phyloP scores from a whole-genome alignment of 2,888 invertebrate genomes.

The Cantharis nigra region DNA sequence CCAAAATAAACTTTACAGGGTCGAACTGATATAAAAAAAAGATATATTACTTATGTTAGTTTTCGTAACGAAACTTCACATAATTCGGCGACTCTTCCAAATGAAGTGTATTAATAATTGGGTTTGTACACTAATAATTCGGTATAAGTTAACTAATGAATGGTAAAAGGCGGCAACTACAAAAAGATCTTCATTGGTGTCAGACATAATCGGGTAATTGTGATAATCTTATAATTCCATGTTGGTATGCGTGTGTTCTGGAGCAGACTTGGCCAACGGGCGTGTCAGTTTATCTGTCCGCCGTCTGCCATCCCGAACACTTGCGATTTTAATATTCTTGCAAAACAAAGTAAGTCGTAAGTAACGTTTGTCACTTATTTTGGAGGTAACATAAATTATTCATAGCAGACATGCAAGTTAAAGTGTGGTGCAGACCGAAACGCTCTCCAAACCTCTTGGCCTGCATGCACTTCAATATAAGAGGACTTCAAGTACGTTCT shows the following conservation, averaged over 20 bases:
- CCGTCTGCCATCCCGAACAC: conserved; percentile 34
- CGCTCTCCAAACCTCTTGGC: not conserved
- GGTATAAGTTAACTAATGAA: not conserved
- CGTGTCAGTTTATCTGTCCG: conserved; percentile 41
- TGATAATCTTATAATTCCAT: conserved; percentile 43
- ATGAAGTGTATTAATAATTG: not conserved
- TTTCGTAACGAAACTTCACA: not conserved
- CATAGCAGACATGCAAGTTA: not conserved
- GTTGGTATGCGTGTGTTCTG: conserved; percentile 37
- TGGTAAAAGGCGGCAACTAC: conserved; percentile 4
- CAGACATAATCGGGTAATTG: conserved; percentile 43
- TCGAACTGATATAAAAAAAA: not conserved
- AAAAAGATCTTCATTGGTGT: conserved; percentile 38
- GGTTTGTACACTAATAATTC: not conserved
- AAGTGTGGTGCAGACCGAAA: not conserved
- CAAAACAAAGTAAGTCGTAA: not conserved
- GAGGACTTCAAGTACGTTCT: not conserved
- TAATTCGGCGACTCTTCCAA: not conserved
- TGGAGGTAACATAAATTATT: not conserved
- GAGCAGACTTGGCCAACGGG: conserved; percentile 37
- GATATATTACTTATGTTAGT: too few species aligned
- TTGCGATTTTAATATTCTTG: not conserved
- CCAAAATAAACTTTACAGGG: too few species aligned
- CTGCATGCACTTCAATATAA: not conserved
- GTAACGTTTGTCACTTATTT: not conserved